Base-by-base conservation (phyloP, 2,888 invertebrate genomes). In the Cephonodes hylas region DNA sequence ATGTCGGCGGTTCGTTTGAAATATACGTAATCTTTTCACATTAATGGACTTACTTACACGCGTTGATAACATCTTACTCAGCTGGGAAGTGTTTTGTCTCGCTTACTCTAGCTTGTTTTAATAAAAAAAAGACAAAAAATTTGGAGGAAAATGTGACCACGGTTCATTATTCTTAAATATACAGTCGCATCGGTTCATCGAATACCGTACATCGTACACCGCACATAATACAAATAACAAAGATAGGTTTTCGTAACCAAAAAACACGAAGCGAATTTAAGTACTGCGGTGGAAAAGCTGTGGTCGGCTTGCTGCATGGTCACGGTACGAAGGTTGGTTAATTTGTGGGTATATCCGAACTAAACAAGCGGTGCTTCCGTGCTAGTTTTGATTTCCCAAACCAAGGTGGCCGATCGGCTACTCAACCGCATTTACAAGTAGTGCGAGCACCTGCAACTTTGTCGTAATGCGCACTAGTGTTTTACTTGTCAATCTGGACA, bases 381-480 rank as follows among this genome's bases (percentile, higher is more conserved):
- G 44, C 63, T 42, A 63, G 58, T 64, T 61, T 45, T 60, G 63
- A 64, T 69, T 72, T 70, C 66, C 64, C 68, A 58, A 59, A 57
- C 64, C 66, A 67, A 71, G 69, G 70, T 68, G 62, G 68, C 62
- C 63, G 57, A 56, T 58, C 27, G 31, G 34, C 60, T 48, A 53
- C 20, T 53, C 27, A 13, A 25, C 13, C 34, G 56, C 22, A 57
- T 20, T 57, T 38, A 20, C 27, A 31, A 20, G 38, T n/a, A 34
- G 23, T 58, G n/a, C n/a, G 8, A 38, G n/a, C 20, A 27, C n/a
- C n/a, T 58, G 34, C 34, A 20, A 53, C 27, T 53, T 53, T 31
- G 10, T 31, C 53, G 8, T 31, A 18, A 3, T 31, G 6, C n/a
- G 18, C 10, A 15, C 3, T n/a, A 15, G 10, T 8, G 27, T 31